Evolutionary conservation across 1,140 invertebrate species (phyloP), one percentile per base, ranked within the genome.

Genomic region (Homarus americanus): DNA sequence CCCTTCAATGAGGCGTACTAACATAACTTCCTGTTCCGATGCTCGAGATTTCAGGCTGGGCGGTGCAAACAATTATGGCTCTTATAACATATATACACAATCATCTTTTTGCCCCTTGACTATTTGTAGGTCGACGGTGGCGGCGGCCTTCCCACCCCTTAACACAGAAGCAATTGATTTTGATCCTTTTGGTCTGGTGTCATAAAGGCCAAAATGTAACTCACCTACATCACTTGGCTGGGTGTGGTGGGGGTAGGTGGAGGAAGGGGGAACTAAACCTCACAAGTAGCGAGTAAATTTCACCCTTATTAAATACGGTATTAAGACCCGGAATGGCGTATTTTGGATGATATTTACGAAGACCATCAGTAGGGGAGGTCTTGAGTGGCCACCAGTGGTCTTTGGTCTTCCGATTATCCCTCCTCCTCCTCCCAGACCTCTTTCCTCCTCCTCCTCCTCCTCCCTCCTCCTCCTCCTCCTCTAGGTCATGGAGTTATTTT

Each of bases 21-120:
- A 78, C 88, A 84, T 91, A 91, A 91, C 88, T 91, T 91, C 88
- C 88, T 79, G 87, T 91, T 84, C 88, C 88, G 88, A 91, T 91
- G 88, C 82, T 84, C 78, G 88, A 91, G 82, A 84, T 78, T 84
- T 66, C 32, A 69, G 49, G 80, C 41, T 78, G 24, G 28, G 12
- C n/a, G 79, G 34, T 76, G 82, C 79, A 82, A 83, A 83, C 88
- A 78, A 91, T 91, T 91, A 91, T 84, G 63, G 88, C 72, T 79
- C 80, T 75, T 84, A 78, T 78, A 17, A 4, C 80, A 49, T 72
- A 83, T 63, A 63, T 83, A 91, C 82, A 66, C 75, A 83, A 63
- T 78, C 80, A 63, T 84, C 88, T 76, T 83, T 83, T 84, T 78
- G 58, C 72, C 80, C 72, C 75, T 76, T 36, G 58, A n/a, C 82